These are phyloP conservation scores for Polydrusus tereticollis DNA, from an alignment of 2,888 invertebrate species.

Conservation along the genomic window DNA sequence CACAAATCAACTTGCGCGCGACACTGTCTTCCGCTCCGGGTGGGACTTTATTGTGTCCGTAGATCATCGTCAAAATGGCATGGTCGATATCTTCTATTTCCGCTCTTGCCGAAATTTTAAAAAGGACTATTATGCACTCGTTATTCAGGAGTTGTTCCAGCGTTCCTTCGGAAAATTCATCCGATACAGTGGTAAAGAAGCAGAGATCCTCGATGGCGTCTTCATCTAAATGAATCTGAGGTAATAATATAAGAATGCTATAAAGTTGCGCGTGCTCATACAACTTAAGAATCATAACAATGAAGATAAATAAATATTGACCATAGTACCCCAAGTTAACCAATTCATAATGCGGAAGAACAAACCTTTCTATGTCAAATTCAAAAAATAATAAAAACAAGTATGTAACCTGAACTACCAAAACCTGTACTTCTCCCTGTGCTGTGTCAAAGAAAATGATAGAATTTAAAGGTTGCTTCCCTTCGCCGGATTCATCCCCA, in stretches of 20 bases:
- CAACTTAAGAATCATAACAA: not conserved
- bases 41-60: conserved; percentile 57
- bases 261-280: not conserved
- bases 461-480: too few species aligned
- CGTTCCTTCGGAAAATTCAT: conserved; percentile 48
- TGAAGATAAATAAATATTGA: not conserved
- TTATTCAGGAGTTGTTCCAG: conserved; percentile 49
- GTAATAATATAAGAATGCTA: not conserved
- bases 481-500: too few species aligned
- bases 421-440: too few species aligned
- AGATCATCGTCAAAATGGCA: conserved; percentile 55
- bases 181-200: conserved; percentile 56
- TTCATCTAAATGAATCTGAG: conserved; percentile 55
- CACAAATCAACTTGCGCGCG: conserved; percentile 48
- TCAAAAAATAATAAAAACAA: too few species aligned
- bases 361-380: too few species aligned
- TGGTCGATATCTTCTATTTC: conserved; percentile 56
- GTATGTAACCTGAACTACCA: not conserved
- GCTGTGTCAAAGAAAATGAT: not conserved
- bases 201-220: conserved; percentile 61
- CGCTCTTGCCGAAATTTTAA: conserved; percentile 50
- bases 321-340: too few species aligned
- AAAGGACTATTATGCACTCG: conserved; percentile 46
- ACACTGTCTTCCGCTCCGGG: conserved; percentile 55
- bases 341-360: too few species aligned